Evolutionary conservation across 2,113 vertebrate species (phyloP).

Genomic region (Columbina picui): DNA sequence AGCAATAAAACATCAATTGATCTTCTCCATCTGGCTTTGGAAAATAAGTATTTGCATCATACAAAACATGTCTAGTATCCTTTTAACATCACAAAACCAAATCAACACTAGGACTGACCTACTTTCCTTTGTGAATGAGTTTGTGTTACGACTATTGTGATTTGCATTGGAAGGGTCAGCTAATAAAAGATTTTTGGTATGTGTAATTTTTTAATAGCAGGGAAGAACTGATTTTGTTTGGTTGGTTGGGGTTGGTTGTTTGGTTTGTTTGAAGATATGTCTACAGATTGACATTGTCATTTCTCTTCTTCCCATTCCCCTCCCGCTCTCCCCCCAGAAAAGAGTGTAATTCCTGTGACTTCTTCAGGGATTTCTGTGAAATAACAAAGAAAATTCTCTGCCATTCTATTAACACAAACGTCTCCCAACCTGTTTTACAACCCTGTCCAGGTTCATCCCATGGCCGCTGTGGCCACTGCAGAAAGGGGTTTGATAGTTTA

Average conservation of each 20-base stretch:
- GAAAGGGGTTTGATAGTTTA: slow-evolving; percentile 97
- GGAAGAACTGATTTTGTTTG: background rate
- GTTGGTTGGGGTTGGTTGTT: background rate
- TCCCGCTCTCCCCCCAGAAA: background rate
- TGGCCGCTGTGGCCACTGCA: slow-evolving; percentile 97
- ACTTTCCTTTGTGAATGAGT: background rate
- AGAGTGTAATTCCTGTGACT: background rate
- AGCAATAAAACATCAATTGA: background rate
- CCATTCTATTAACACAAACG: background rate
- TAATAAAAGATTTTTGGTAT: background rate
- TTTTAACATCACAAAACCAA: background rate
- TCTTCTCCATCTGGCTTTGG: background rate
- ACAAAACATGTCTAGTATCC: background rate
- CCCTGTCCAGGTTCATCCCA: slow-evolving; percentile 88
- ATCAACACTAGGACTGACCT: background rate
- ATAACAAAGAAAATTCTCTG: background rate
- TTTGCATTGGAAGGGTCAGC: background rate
- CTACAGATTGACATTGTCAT: background rate
- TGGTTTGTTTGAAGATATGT: background rate
- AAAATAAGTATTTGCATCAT: background rate
- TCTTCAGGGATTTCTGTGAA: background rate
- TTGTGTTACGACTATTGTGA: background rate
- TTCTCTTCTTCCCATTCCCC: background rate
- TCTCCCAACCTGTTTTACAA: background rate
- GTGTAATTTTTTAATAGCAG: background rate